Evolutionary conservation across 2,888 invertebrate genomes (phyloP), one percentile per base, ranked within the genome.

Genomic region (Caradrina kadenii): DNA sequence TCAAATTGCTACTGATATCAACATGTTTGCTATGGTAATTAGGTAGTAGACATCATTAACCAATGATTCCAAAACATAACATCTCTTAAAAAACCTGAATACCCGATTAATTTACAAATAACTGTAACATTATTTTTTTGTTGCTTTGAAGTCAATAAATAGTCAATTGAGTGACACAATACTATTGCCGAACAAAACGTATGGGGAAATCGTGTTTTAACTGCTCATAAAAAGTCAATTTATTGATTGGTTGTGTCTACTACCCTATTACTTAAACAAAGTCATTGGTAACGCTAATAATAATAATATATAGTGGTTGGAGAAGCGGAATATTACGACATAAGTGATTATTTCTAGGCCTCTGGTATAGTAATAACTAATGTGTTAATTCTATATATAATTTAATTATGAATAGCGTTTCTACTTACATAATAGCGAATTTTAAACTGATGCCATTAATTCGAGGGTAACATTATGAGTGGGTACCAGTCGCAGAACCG

Each of bases 371-470:
- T 17, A 17, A 45, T 4, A 45, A n/a, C 31, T 22, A 31, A 21
- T 21, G 8, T 52, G 10, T n/a, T n/a, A 52, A 61, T 49, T 49
- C 4, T 5, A 49, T 48, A 31, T 35, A 22, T 17, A 39, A 15
- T 17, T 45, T 42, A 56, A 70, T 53, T 10, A 35, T 48, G 4
- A 39, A 11, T 10, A 53, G 1, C 11, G 7, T 11, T 21, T 59
- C 11, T 21, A n/a, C n/a, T n/a, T n/a, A 17, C 1, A 21, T 50
- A 17, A 54, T 52, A 52, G 19, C 10, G 8, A 56, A 54, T 60
- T 56, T 65, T 26, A 54, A 69, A 73, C 64, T 55, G 39, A 66
- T 64, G 35, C 15, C 45, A 71, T 82, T 59, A 73, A 73, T 70
- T 73, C 69, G 31, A 19, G 64, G 63, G 53, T 54, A 59, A 31